phyloP scores from a whole-genome alignment of 2,888 invertebrate genomes.

The Agonum fuliginosum region DNA sequence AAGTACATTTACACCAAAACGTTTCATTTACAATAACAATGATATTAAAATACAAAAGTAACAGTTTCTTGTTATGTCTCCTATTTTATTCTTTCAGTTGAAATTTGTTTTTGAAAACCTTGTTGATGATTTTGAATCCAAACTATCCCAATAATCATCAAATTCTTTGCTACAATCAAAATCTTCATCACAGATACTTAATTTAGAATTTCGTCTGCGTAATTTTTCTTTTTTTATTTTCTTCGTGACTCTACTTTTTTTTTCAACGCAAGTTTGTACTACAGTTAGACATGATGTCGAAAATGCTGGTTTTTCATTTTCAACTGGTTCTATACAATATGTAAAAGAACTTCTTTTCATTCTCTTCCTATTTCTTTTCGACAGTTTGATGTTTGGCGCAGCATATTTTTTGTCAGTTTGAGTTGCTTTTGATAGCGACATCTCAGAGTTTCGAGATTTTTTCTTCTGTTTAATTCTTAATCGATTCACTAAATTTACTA shows the following conservation, averaged over 20 bases:
- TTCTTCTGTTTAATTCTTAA: conserved; percentile 3
- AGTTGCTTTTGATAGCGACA: conserved; percentile 12
- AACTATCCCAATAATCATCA: conserved; percentile 20
- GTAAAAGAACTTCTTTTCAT: conserved; percentile 1
- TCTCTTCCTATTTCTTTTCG: conserved; percentile 7
- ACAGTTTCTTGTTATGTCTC: too few species aligned
- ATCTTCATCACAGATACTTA: conserved; percentile 33
- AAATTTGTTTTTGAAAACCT: background rate
- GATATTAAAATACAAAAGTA: too few species aligned
- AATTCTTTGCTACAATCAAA: conserved; percentile 21
- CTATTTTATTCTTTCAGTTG: too few species aligned
- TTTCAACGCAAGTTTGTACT: background rate
- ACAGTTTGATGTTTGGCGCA: background rate
- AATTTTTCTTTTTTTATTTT: background rate
- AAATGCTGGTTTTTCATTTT: background rate
- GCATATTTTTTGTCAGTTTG: conserved; percentile 17
- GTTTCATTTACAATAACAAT: too few species aligned
- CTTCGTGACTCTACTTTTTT: conserved; percentile 7
- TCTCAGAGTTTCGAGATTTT: background rate
- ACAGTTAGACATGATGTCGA: conserved; percentile 8
- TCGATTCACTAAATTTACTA: background rate
- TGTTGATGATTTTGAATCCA: background rate
- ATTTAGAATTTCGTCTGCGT: conserved; percentile 16
- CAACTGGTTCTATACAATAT: background rate
- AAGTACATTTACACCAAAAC: too few species aligned